phyloP scores from a whole-genome alignment of 1,140 invertebrate genomes.

The Portunus trituberculatus region DNA sequence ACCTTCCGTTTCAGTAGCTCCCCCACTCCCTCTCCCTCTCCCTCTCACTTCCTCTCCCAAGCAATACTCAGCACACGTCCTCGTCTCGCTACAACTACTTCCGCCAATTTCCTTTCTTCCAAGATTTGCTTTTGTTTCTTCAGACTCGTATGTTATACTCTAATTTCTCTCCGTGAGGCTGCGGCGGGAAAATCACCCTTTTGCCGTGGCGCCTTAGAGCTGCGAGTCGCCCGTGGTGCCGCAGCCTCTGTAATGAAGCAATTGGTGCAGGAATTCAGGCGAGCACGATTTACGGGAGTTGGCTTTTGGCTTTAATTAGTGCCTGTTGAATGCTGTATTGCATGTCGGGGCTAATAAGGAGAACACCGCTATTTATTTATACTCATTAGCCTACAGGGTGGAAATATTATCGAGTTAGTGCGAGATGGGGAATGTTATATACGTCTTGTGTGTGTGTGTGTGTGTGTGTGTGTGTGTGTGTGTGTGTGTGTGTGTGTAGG shows the following conservation, averaged over 20 bases:
- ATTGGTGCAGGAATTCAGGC: slow-evolving; percentile 69
- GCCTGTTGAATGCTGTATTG: slow-evolving; percentile 72
- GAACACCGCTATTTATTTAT: slow-evolving; percentile 63
- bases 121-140: slow-evolving; percentile 50
- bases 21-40: background rate
- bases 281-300: slow-evolving; percentile 61
- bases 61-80: background rate
- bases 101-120: slow-evolving; percentile 48
- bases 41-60: background rate
- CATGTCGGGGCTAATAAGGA: slow-evolving; percentile 64
- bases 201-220: background rate
- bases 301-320: slow-evolving; percentile 72
- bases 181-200: slow-evolving; percentile 31
- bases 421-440: background rate
- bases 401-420: slow-evolving; percentile 46
- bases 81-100: slow-evolving; percentile 14
- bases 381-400: slow-evolving; percentile 42
- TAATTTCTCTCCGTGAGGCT: background rate
- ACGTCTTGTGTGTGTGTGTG: background rate
- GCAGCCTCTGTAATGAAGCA: slow-evolving; percentile 63
- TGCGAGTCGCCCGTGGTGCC: background rate
- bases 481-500: background rate
- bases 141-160: slow-evolving; percentile 65
- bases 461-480: background rate
- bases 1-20: background rate